A percentile compares a stretch with the other conserved stretches of the same genome.
phyloP scores from a whole-genome alignment of 1,140 invertebrate genomes.

The Yoshiicerus persimilis region DNA sequence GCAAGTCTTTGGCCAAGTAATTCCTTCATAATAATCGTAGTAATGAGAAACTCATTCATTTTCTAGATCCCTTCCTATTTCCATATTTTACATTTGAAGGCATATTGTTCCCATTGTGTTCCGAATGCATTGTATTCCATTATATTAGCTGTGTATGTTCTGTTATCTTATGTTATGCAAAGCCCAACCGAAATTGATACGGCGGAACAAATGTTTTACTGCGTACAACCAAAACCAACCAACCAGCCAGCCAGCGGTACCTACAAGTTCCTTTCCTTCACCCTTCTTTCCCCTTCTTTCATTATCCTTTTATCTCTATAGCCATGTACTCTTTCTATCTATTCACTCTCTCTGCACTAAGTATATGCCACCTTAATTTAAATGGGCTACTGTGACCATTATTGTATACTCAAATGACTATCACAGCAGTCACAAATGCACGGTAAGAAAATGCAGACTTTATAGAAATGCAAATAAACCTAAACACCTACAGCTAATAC shows the following conservation, averaged over 20 bases:
- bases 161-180: background rate
- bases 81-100: background rate
- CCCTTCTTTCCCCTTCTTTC: background rate
- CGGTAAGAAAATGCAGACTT: background rate
- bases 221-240: too few species aligned
- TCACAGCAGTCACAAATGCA: too few species aligned
- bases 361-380: background rate
- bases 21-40: background rate
- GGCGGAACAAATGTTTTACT: slow-evolving; percentile 7
- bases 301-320: background rate
- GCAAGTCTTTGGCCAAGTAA: background rate
- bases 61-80: background rate
- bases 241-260: background rate
- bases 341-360: background rate
- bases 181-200: background rate
- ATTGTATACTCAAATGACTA: background rate
- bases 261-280: background rate
- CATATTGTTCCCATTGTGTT: background rate
- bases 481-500: background rate
- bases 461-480: background rate
- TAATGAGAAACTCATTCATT: background rate
- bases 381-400: background rate
- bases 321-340: background rate
- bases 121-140: background rate
- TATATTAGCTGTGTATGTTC: background rate